These are phyloP conservation scores for Scophthalmus maximus DNA, from an alignment of 2,113 vertebrate species.

Conservation along the genomic window DNA sequence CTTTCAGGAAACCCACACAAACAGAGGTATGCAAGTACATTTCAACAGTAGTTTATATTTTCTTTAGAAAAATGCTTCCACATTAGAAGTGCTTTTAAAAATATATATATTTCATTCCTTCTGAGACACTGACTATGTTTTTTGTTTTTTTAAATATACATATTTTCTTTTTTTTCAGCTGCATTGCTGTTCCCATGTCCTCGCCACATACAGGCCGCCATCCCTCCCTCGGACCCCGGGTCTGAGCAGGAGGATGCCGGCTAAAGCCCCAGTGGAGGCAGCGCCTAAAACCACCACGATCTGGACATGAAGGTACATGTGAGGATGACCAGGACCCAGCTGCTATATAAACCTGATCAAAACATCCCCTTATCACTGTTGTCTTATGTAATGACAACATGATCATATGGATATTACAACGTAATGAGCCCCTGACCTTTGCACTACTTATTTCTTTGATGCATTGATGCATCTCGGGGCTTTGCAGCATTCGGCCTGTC, in stretches of 20 bases:
- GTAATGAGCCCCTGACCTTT: constrained; percentile 25
- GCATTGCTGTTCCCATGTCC: background rate
- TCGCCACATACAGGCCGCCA: constrained; percentile 8
- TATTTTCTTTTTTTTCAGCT: too few relatives aligned
- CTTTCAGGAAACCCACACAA: background rate
- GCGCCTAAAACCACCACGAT: constrained; percentile 20
- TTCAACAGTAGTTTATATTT: background rate
- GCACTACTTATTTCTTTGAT: constrained; percentile 23
- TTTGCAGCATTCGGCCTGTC: background rate
- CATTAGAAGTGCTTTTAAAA: too few relatives aligned
- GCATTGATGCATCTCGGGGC: background rate
- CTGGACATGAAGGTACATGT: background rate
- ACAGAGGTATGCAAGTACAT: background rate
- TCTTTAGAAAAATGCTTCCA: background rate
- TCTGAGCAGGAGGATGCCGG: constrained; percentile 26
- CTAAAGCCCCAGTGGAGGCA: constrained; percentile 34
- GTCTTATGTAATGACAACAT: background rate
- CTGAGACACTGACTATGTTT: too few relatives aligned
- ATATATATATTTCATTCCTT: too few relatives aligned
- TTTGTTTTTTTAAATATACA: too few relatives aligned
- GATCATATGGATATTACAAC: constrained; percentile 9
- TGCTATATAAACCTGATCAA: background rate
- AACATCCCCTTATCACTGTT: background rate
- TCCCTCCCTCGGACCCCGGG: constrained; percentile 34
- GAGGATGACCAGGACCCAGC: background rate